Evolutionary conservation across 2,797 vertebrate species (phyloP).

Genomic region (Pipistrellus kuhlii): DNA sequence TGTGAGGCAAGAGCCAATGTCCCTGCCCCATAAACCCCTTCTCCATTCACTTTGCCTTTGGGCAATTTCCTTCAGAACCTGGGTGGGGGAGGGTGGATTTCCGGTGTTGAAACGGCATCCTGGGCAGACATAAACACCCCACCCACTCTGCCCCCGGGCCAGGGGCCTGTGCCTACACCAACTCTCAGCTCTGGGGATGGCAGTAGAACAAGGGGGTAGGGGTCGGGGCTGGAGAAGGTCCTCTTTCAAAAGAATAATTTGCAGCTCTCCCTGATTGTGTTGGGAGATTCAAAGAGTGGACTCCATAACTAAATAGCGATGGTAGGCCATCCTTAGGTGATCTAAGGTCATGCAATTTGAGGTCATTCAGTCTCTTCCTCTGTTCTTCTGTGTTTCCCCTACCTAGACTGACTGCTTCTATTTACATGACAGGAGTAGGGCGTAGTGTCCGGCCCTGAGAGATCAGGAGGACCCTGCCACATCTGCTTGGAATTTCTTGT

Average conservation of each 20-base stretch:
- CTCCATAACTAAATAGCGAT: neutral
- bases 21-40: slow-evolving; percentile 69
- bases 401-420: neutral
- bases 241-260: slow-evolving; percentile 44
- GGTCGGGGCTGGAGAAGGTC: neutral
- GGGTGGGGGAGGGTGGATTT: slow-evolving; percentile 79
- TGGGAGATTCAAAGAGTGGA: neutral
- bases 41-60: slow-evolving; percentile 82
- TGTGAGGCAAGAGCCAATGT: slow-evolving; percentile 69
- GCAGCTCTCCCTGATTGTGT: neutral
- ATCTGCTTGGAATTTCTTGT: neutral
- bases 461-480: neutral
- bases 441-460: neutral
- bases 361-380: neutral
- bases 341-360: slow-evolving; percentile 32
- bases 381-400: neutral
- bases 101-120: slow-evolving; percentile 83
- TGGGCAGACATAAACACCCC: slow-evolving; percentile 83
- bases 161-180: slow-evolving; percentile 42
- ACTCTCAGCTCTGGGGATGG: slow-evolving; percentile 48
- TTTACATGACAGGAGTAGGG: neutral
- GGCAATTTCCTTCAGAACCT: slow-evolving; percentile 83
- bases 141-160: slow-evolving; percentile 69
- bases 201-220: neutral
- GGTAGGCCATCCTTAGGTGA: neutral